These are phyloP conservation scores for Apis cerana DNA, from an alignment of 1,140 invertebrate genomes.

Conservation along the genomic window DNA sequence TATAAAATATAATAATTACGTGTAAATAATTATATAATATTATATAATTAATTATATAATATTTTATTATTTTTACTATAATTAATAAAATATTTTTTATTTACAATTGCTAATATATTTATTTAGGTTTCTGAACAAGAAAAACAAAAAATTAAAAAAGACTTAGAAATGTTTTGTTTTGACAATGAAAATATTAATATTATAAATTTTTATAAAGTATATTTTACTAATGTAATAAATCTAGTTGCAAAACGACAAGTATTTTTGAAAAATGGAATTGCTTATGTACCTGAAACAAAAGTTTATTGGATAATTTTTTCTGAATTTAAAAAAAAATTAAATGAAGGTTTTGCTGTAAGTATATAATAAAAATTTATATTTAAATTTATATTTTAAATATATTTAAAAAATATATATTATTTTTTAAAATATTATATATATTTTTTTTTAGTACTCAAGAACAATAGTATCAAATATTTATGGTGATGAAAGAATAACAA, in stretches of 20 bases:
- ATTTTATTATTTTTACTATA: no score
- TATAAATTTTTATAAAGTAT: conserved; percentile 90
- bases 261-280: conserved; percentile 90
- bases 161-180: conserved; percentile 83
- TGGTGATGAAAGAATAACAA: conserved; percentile 87
- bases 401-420: conserved; percentile 9
- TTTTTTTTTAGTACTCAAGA: conserved; percentile 59
- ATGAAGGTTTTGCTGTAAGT: conserved; percentile 87
- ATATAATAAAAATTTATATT: conserved; percentile 25
- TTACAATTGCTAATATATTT: neutral
- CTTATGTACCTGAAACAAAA: conserved; percentile 93
- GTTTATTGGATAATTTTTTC: conserved; percentile 91
- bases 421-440: conserved; percentile 25
- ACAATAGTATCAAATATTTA: conserved; percentile 65
- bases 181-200: conserved; percentile 81
- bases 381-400: neutral
- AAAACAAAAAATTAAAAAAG: conserved; percentile 83
- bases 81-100: neutral
- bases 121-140: conserved; percentile 85
- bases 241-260: conserved; percentile 90
- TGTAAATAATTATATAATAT: no score
- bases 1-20: conserved; percentile 4
- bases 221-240: conserved; percentile 92
- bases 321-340: conserved; percentile 89
- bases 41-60: no score